These are phyloP conservation scores for Agrochola lota DNA, from an alignment of 2,888 invertebrate genomes.

Conservation along the genomic window DNA sequence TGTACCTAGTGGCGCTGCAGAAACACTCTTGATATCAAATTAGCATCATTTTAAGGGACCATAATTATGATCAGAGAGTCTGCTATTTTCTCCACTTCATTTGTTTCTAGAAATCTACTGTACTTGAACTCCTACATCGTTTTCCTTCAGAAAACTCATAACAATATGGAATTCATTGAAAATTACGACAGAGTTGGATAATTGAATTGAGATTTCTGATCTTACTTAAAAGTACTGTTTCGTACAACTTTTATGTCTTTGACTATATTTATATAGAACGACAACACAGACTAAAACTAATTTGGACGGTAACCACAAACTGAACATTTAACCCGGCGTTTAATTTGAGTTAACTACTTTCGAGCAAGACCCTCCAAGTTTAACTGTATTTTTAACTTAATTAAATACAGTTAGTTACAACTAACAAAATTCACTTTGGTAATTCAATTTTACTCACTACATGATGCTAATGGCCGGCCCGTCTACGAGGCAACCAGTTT, in stretches of 20 bases:
- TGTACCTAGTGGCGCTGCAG: neutral
- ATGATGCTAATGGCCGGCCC: conserved; percentile 18
- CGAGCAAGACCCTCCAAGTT: conserved; percentile 45
- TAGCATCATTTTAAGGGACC: no score
- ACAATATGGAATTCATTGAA: no score
- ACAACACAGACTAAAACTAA: conserved; percentile 50
- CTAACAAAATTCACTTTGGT: conserved; percentile 54
- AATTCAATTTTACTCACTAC: conserved; percentile 47
- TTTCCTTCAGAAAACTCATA: no score
- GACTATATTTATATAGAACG: conserved; percentile 10
- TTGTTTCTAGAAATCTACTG: no score
- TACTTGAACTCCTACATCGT: no score
- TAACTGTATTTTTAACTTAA: conserved; percentile 65
- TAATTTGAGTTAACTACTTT: conserved; percentile 60
- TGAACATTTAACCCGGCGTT: conserved; percentile 48
- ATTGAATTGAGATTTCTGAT: no score
- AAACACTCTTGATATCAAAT: neutral
- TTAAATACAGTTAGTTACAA: conserved; percentile 56
- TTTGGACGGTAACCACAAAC: conserved; percentile 47
- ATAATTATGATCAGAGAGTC: no score
- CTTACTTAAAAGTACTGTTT: neutral
- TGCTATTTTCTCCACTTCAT: no score
- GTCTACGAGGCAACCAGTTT: neutral
- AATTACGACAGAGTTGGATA: no score
- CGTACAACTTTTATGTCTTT: neutral